Evolutionary conservation across 2,797 vertebrate species (phyloP).

Genomic region (Parambassis ranga): DNA sequence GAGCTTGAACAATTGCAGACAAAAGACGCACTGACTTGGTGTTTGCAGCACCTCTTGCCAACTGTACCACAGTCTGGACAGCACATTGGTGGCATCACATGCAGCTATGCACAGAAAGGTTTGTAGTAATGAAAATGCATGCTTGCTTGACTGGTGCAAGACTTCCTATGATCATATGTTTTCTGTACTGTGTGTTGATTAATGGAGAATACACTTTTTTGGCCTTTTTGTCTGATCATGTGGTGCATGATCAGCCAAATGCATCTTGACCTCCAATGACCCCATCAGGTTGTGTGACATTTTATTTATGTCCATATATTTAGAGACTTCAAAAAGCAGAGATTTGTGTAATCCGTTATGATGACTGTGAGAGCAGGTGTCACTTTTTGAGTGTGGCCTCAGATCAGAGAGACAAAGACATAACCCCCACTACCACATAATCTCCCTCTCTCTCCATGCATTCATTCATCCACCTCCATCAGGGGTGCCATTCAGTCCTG

Average conservation of each 20-base stretch:
- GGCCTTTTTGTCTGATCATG: no score
- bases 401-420: conserved; percentile 52
- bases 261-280: neutral
- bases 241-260: neutral
- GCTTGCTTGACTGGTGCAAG: neutral
- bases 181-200: no score
- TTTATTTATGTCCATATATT: neutral
- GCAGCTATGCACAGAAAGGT: neutral
- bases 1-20: conserved; percentile 75
- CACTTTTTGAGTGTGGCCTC: conserved; percentile 32
- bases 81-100: neutral
- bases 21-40: conserved; percentile 66
- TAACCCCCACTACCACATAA: conserved; percentile 10
- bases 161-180: neutral
- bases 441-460: conserved; percentile 12
- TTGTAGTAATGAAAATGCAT: neutral
- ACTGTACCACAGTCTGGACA: conserved; percentile 22
- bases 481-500: conserved; percentile 1
- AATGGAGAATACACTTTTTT: no score
- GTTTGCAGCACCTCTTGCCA: conserved; percentile 39
- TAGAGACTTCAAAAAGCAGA: neutral
- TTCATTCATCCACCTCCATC: conserved; percentile 12
- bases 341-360: conserved; percentile 12
- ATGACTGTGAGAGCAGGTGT: conserved; percentile 39
- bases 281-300: neutral